A percentile compares a stretch with the other conserved stretches of the same genome.
These are phyloP conservation scores for Conus canariensis DNA, from an alignment of 2,888 invertebrate species.

Conservation along the genomic window DNA sequence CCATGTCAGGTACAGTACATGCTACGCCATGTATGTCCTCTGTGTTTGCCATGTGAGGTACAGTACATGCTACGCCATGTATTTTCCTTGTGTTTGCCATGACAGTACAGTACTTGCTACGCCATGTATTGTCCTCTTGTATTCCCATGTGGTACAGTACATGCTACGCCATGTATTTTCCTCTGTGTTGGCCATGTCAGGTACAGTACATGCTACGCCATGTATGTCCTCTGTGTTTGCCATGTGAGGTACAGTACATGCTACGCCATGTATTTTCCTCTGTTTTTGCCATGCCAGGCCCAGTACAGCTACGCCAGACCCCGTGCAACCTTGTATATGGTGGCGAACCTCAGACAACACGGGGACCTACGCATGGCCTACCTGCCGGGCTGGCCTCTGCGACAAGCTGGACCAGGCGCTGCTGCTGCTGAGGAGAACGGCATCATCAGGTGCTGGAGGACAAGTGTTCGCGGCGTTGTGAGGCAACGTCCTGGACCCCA, in stretches of 20 bases:
- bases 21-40: no score
- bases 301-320: slow-evolving; percentile 57
- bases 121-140: no score
- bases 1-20: no score
- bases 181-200: neutral
- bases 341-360: slow-evolving; percentile 56
- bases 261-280: no score
- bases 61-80: no score
- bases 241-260: no score
- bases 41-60: no score
- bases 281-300: slow-evolving; percentile 37
- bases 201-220: slow-evolving; percentile 45
- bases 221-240: no score
- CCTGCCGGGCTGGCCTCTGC: slow-evolving; percentile 44
- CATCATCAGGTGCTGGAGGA: slow-evolving; percentile 55
- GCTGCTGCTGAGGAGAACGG: slow-evolving; percentile 59
- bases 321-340: slow-evolving; percentile 71
- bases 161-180: no score
- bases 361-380: slow-evolving; percentile 61
- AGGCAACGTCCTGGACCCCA: slow-evolving; percentile 51
- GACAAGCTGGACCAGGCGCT: slow-evolving; percentile 56
- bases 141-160: no score
- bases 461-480: slow-evolving; percentile 65
- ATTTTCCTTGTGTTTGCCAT: no score
- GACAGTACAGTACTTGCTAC: no score